These are phyloP conservation scores for Stercorarius parasiticus DNA, from an alignment of 2,113 vertebrate species.

Conservation along the genomic window DNA sequence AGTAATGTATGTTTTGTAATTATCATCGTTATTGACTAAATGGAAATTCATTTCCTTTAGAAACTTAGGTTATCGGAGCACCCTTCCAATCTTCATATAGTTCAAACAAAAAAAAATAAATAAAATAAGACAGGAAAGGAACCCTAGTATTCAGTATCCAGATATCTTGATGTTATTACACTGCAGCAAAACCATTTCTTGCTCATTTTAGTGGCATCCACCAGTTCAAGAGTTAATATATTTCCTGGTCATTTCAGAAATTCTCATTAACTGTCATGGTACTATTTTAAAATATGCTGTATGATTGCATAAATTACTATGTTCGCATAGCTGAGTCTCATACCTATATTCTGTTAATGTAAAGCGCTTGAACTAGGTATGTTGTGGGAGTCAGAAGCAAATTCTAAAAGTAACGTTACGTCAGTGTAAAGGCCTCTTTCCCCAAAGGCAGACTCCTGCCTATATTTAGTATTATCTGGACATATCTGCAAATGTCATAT, in stretches of 20 bases:
- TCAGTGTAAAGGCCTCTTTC: background rate
- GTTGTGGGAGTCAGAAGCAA: background rate
- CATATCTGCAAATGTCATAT: conserved; percentile 72
- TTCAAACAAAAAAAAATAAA: background rate
- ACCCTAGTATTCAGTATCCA: background rate
- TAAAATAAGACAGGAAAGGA: background rate
- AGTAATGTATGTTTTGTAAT: background rate
- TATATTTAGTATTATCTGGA: conserved; percentile 61
- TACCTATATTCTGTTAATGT: background rate
- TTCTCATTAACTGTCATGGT: background rate
- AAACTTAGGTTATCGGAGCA: background rate
- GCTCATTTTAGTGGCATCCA: background rate
- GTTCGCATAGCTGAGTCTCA: background rate
- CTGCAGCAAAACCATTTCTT: background rate
- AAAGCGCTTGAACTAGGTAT: background rate
- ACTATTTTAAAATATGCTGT: background rate
- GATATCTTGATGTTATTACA: background rate
- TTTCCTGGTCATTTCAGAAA: background rate
- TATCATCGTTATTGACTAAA: background rate
- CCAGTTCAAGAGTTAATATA: background rate
- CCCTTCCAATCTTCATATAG: background rate
- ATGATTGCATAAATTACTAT: background rate
- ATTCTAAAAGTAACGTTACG: conserved; percentile 20
- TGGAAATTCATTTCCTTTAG: background rate
- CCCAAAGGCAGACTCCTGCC: conserved; percentile 24